Conservation (phyloP, 1,140 invertebrate species). For the Diuraphis noxia region DNA sequence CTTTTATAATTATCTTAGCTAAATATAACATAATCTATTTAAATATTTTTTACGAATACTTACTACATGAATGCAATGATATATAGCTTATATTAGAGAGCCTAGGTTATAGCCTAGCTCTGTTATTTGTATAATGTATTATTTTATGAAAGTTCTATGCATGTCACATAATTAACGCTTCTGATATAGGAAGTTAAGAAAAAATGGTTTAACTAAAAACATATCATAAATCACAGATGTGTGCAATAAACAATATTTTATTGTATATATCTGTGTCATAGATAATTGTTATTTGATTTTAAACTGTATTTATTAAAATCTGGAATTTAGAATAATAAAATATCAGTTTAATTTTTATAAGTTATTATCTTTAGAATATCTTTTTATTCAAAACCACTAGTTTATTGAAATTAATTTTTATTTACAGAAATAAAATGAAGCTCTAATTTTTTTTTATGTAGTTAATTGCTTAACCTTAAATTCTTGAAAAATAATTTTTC, state of each 20-base stretch:
- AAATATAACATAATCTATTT: constrained; percentile 23
- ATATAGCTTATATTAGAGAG: too few relatives aligned
- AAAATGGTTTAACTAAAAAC: not conserved
- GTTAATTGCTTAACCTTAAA: too few relatives aligned
- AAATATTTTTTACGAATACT: not conserved
- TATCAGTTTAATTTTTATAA: not conserved
- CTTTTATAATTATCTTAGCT: not conserved
- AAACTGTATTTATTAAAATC: not conserved
- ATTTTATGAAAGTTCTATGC: not conserved
- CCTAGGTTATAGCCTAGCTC: too few relatives aligned
- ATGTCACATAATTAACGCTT: not conserved
- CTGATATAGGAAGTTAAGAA: not conserved
- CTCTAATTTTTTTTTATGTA: not conserved
- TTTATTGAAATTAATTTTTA: not conserved
- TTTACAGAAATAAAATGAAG: not conserved
- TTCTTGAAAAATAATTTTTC: too few relatives aligned
- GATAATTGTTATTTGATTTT: not conserved
- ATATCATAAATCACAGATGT: not conserved
- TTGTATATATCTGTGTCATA: too few relatives aligned
- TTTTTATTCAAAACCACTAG: not conserved
- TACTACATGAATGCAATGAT: not conserved
- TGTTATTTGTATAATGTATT: not conserved
- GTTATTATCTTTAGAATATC: too few relatives aligned
- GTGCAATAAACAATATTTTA: too few relatives aligned
- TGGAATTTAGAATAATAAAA: not conserved